A percentile compares a stretch with the other conserved stretches of the same genome.
Conservation (phyloP, 2,888 invertebrate species). For the Euspilapteryx auroguttella region DNA sequence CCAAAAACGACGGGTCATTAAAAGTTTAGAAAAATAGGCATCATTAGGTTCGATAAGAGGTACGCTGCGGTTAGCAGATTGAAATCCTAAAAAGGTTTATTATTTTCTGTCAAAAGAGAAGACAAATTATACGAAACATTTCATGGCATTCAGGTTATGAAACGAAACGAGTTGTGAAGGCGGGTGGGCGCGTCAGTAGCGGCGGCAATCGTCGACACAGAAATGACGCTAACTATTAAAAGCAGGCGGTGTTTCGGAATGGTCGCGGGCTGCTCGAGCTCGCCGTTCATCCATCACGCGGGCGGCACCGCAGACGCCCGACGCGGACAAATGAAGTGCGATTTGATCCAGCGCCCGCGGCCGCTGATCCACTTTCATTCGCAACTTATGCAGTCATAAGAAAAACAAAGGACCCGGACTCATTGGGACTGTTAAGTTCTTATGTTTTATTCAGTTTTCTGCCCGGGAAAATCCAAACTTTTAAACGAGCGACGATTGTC, state of each 20-base stretch:
- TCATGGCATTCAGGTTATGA: too few relatives aligned
- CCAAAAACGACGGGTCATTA: too few relatives aligned
- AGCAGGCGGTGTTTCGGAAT: constrained; percentile 17
- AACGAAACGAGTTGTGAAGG: too few relatives aligned
- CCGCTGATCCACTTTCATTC: constrained; percentile 34
- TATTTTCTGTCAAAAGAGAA: constrained; percentile 15
- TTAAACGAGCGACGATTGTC: constrained; percentile 47
- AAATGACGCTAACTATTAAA: constrained; percentile 55
- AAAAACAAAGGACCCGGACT: constrained; percentile 41
- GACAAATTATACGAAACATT: constrained; percentile 18
- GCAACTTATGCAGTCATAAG: constrained; percentile 48
- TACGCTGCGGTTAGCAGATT: constrained; percentile 15
- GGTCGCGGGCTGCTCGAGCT: constrained; percentile 12
- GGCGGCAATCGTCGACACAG: constrained; percentile 22
- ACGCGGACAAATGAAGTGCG: constrained; percentile 57
- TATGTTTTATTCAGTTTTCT: constrained; percentile 50
- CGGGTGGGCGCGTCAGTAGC: too few relatives aligned
- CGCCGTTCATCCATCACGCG: constrained; percentile 41
- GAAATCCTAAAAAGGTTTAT: constrained; percentile 14
- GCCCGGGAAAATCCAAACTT: constrained; percentile 37
- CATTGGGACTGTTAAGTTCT: constrained; percentile 45
- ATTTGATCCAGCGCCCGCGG: constrained; percentile 43
- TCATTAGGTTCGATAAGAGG: constrained; percentile 19
- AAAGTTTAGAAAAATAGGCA: constrained; percentile 23
- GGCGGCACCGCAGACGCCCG: constrained; percentile 20